Base-by-base conservation (phyloP, 2,888 invertebrate species). In the Acutogordius australiensis region DNA sequence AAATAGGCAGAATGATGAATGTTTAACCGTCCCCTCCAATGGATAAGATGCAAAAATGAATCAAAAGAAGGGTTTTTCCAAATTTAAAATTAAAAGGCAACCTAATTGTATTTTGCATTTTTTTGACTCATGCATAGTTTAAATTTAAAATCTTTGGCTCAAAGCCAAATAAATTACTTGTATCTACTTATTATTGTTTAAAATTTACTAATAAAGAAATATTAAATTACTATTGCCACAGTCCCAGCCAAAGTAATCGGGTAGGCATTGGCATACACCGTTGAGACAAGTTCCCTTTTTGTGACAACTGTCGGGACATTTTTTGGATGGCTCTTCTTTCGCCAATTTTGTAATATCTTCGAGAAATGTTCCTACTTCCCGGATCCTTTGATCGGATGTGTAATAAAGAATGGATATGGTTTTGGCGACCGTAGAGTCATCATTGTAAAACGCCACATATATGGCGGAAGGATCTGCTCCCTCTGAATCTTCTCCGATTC, bases 371-470 rank as follows among this genome's bases (percentile, higher is more conserved):
- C 51, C 51, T 4, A 23, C 51, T n/a, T n/a, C n/a, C n/a, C n/a
- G n/a, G n/a, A n/a, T n/a, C n/a, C n/a, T n/a, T n/a, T n/a, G n/a
- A n/a, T n/a, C n/a, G n/a, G n/a, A n/a, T n/a, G n/a, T n/a, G n/a
- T n/a, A n/a, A n/a, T n/a, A n/a, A n/a, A n/a, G n/a, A n/a, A n/a
- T n/a, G n/a, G n/a, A n/a, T n/a, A n/a, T n/a, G 23, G 4, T 21
- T 26, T 51, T 8, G 13, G 8, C 51, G 23, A 51, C 8, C 8
- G 8, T 51, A 4, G 13, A 26, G 23, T 51, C 51, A 23, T 51
- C 51, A 26, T 51, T 51, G 23, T 51, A 51, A 51, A 51, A 4
- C 4, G 51, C 51, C 51, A 51, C 26, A 23, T 51, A 51, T 37
- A 37, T 13, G n/a, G n/a, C n/a, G n/a, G n/a, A n/a, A n/a, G n/a